Evolutionary conservation across 2,113 vertebrate genomes (phyloP), one percentile per base, ranked within the genome.

Genomic region (Nycticorax nycticorax): DNA sequence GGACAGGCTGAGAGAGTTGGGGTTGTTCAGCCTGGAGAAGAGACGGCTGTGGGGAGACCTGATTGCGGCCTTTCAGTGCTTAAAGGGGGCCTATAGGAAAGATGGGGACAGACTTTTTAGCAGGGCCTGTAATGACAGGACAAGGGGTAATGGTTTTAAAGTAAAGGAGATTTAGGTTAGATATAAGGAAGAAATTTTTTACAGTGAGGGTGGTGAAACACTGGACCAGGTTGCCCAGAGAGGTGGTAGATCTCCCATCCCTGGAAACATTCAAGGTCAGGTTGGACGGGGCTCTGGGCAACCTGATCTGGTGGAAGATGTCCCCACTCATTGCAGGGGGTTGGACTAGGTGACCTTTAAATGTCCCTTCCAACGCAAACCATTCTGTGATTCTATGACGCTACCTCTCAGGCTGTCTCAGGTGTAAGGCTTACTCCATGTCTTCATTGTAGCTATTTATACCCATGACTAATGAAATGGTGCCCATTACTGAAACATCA

Each of bases 1-100:
- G 5, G 32, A 33, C 6, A 67, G 64, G 41, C 43, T 47, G 48
- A 52, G 47, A 50, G 18, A 50, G 24, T 28, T 50, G n/a, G 21
- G 20, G 6, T 26, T 48, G 67, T 50, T 52, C 47, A 52, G 24
- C 24, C n/a, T 71, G 18, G n/a, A 71, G n/a, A 37, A 71, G 47
- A 71, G n/a, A 37, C 52, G 47, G 5, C n/a, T 71, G 17, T 0
- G 0, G 47, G 68, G n/a, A 37, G 5, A 28, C n/a, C 12, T 50
- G 10, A 14, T 8, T 10, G 47, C 9, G 2, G 17, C 17, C 33
- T 50, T 47, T 4, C 33, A 50, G 17, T 35, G 27, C 3, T 4
- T 52, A 21, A 52, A 52, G 18, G 47, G n/a, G 12, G 13, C 13
- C 6, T 30, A 4, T 21, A 52, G 9, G n/a, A 72, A 53, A 72